Conservation (phyloP, 2,113 vertebrate species). For the Cochlearius cochlearius region DNA sequence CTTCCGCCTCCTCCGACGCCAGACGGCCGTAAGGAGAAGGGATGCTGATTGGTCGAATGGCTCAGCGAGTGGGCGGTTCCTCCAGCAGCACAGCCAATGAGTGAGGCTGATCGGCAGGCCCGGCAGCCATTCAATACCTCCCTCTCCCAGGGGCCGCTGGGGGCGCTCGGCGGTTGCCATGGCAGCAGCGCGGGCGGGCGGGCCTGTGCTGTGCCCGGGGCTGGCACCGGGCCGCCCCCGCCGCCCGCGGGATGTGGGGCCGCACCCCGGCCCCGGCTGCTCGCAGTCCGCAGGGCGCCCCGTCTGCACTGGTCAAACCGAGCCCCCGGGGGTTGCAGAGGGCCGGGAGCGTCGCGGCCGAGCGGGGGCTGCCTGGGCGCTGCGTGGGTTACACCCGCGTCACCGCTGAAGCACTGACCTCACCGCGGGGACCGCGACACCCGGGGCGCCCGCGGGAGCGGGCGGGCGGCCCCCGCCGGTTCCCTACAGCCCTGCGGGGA, state of each 20-base stretch:
- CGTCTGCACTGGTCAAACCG: fast-evolving
- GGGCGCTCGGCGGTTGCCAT: neutral
- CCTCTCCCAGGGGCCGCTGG: neutral
- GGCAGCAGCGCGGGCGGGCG: neutral
- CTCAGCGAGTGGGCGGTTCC: fast-evolving
- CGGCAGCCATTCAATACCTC: fast-evolving
- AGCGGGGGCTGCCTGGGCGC: neutral
- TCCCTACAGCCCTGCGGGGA: fast-evolving
- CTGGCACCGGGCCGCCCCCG: neutral
- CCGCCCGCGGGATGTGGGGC: fast-evolving
- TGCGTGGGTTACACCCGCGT: neutral
- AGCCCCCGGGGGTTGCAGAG: neutral
- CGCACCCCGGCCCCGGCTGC: too few relatives aligned
- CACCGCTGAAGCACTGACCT: neutral
- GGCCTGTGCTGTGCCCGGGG: too few relatives aligned
- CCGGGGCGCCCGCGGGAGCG: neutral
- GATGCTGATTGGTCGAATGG: fast-evolving
- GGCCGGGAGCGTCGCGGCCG: neutral
- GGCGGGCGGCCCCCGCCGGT: neutral
- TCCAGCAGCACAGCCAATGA: neutral
- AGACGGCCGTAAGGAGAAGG: fast-evolving
- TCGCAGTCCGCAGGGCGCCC: neutral
- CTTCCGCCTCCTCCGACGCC: neutral
- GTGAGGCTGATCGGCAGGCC: neutral
- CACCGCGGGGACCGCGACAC: fast-evolving